Conservation (phyloP, 1,140 invertebrate genomes). For the Polypedilum vanderplanki region DNA sequence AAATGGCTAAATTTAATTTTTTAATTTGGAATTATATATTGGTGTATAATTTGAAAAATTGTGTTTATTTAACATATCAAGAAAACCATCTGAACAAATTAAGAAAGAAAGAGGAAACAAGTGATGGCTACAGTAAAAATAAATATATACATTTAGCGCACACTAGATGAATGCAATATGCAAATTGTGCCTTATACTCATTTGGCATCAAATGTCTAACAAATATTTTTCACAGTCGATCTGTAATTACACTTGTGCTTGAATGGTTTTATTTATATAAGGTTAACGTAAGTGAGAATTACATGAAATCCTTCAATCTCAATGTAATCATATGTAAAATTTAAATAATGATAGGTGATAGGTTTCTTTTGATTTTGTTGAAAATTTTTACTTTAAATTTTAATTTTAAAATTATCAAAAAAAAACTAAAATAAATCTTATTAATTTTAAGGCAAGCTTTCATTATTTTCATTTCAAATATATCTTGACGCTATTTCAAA, state of each 20-base stretch:
- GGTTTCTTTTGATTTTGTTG: not conserved
- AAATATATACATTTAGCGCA: too few species aligned
- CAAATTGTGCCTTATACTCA: not conserved
- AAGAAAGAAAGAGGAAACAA: too few species aligned
- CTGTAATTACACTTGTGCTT: not conserved
- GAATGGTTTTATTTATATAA: not conserved
- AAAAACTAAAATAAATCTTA: too few species aligned
- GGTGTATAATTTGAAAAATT: too few species aligned
- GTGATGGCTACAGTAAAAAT: too few species aligned
- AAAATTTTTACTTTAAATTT: not conserved
- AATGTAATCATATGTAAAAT: not conserved
- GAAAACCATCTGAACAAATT: too few species aligned
- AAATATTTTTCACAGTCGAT: slow-evolving; percentile 10
- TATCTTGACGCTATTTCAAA: not conserved
- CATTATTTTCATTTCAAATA: not conserved
- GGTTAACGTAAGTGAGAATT: not conserved
- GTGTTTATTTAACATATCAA: too few species aligned
- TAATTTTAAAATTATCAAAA: too few species aligned
- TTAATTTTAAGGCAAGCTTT: not conserved
- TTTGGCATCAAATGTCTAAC: not conserved
- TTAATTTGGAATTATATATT: too few species aligned
- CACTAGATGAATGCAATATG: not conserved
- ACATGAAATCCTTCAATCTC: not conserved
- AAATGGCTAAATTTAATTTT: too few species aligned
- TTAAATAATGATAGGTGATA: not conserved